These are phyloP conservation scores for Isaurus tuberculatus DNA, from an alignment of 92 coral and sea anemone genomes.

Conservation along the genomic window DNA sequence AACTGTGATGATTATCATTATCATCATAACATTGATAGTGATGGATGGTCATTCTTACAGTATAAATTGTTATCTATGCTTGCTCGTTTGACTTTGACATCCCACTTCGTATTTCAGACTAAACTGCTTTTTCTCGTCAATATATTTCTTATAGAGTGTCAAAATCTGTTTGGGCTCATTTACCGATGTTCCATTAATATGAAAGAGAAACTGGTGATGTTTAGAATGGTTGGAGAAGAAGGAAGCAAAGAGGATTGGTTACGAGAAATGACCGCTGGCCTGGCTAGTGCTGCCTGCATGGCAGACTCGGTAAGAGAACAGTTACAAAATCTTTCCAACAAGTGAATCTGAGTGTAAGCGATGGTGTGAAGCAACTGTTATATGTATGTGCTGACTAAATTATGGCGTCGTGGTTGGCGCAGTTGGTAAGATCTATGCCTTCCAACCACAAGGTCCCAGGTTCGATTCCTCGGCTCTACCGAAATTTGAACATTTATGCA, in stretches of 20 bases:
- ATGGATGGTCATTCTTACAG: background rate
- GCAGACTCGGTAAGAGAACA: conserved; percentile 83
- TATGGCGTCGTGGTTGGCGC: too few species aligned
- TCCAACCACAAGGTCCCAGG: too few species aligned
- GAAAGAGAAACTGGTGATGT: conserved; percentile 95
- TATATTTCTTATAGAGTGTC: conserved; percentile 70
- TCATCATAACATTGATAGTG: background rate
- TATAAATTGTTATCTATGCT: background rate
- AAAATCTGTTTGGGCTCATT: conserved; percentile 95
- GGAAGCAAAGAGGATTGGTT: conserved; percentile 90
- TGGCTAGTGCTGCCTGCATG: conserved; percentile 89
- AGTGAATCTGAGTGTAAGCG: too few species aligned
- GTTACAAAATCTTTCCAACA: background rate
- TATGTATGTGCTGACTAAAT: too few species aligned
- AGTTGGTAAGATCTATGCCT: too few species aligned
- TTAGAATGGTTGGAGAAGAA: conserved; percentile 90
- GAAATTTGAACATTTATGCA: too few species aligned
- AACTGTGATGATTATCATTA: background rate
- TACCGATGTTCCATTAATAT: conserved; percentile 90
- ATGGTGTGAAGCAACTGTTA: too few species aligned
- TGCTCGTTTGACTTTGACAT: background rate
- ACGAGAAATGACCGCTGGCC: conserved; percentile 80
- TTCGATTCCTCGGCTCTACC: too few species aligned
- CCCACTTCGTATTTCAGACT: background rate
- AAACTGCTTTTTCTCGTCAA: background rate